Conservation (phyloP, 2,888 invertebrate genomes). For the Caradrina clavipalpis region DNA sequence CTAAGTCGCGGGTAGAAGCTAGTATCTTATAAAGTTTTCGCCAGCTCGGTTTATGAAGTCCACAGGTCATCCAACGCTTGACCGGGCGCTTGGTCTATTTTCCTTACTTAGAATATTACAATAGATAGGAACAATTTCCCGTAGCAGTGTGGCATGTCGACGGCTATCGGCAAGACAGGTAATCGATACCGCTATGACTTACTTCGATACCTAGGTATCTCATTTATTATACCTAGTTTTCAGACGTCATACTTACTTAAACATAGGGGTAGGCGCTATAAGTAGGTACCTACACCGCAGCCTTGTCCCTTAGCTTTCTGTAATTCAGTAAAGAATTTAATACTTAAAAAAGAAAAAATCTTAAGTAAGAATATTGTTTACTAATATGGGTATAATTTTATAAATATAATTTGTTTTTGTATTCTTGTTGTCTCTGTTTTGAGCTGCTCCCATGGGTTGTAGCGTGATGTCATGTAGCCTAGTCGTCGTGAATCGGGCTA, state of each 20-base stretch:
- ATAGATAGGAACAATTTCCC: constrained; percentile 20
- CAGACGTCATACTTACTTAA: not conserved
- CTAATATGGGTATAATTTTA: too few species aligned
- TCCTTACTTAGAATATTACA: constrained; percentile 20
- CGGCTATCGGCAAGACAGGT: constrained; percentile 29
- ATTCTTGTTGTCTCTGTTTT: too few species aligned
- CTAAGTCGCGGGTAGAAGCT: too few species aligned
- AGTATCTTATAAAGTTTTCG: not conserved
- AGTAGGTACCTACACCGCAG: too few species aligned
- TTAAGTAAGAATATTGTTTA: too few species aligned
- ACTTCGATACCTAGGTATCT: constrained; percentile 17
- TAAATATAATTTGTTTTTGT: too few species aligned
- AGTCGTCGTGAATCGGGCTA: too few species aligned
- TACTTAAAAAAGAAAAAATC: too few species aligned
- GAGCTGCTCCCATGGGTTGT: too few species aligned
- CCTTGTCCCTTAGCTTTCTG: too few species aligned
- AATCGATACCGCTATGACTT: constrained; percentile 45
- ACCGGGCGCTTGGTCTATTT: not conserved
- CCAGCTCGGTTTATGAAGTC: not conserved
- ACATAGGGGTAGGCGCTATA: not conserved
- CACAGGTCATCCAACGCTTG: not conserved
- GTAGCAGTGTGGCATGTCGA: constrained; percentile 20
- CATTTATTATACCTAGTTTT: not conserved
- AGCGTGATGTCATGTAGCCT: too few species aligned
- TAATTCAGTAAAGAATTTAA: too few species aligned